Base-by-base conservation (phyloP, 2,113 vertebrate species). In the Ailurus styani region DNA sequence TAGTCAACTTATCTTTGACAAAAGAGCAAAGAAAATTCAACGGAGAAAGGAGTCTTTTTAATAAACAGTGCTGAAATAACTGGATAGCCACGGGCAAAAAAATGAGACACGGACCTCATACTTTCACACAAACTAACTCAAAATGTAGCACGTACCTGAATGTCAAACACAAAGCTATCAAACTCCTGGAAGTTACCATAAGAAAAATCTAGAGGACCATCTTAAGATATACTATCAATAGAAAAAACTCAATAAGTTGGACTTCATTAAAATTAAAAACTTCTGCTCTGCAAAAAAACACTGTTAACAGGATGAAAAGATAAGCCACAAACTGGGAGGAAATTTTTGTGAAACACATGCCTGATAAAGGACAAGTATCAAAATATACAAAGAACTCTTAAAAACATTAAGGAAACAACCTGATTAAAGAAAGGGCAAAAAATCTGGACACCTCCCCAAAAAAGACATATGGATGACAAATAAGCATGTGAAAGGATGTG, bases 1-100 rank as follows among this genome's bases (percentile, higher is more conserved):
- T 15, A 83, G 78, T 54, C 40, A 68, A 84, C 70, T 40, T 7
- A 86, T 60, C 52, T 57, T 78, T 78, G 88, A 83, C 57, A 91
- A 78, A 93, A 47, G 66, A 83, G 57, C n/a, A 77, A 87, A 95
- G 55, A 70, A 91, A 86, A 86, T 86, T 79, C 72, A 86, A 40
- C 40, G 40, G 25, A 91, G 60, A 95, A 77, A 47, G 27, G 18
- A 91, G 60, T 70, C 40, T 77, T 87, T 87, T 55, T 40, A 95
- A 78, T 27, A 85, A 85, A 68, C 9, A 21, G 25, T 78, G 57
- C 7, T 62, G 64, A 47, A 72, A 87, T 25, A 85, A 85, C 31
- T 77, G 40, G n/a, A 85, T 20, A 77, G 62, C 57, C 2, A 42
- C 2, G 8, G 70, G 27, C 52, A 70, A 57, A 95, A 86, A 79